Conservation (phyloP, 1,140 invertebrate genomes). For the Drosophila setifemur region DNA sequence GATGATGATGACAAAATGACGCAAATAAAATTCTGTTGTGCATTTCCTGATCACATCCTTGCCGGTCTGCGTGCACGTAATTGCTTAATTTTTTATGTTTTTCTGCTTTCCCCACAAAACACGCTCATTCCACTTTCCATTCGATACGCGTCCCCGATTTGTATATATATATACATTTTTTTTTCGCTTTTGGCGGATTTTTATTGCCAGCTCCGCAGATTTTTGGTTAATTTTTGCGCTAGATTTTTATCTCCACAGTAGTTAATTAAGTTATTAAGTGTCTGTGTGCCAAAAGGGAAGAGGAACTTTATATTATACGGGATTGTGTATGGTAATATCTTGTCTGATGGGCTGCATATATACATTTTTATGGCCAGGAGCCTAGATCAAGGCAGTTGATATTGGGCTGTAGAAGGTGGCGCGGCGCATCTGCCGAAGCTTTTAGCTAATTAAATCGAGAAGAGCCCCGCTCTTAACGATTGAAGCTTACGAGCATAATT, state of each 20-base stretch:
- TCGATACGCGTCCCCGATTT: constrained; percentile 23
- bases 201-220: constrained; percentile 50
- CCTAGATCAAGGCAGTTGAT: constrained; percentile 70
- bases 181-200: constrained; percentile 42
- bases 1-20: constrained; percentile 69
- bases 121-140: constrained; percentile 13
- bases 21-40: constrained; percentile 68
- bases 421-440: constrained; percentile 42
- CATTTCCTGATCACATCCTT: constrained; percentile 55
- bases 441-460: constrained; percentile 69
- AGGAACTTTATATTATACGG: constrained; percentile 46
- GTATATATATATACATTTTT: too few relatives aligned
- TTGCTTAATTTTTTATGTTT: constrained; percentile 73
- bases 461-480: constrained; percentile 27
- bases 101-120: background rate
- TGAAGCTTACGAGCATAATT: constrained; percentile 39
- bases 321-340: constrained; percentile 27
- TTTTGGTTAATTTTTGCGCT: constrained; percentile 68
- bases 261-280: constrained; percentile 78
- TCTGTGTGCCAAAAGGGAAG: constrained; percentile 52
- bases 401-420: constrained; percentile 29
- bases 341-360: constrained; percentile 26
- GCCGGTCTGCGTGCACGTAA: constrained; percentile 66
- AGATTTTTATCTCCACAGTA: constrained; percentile 67
- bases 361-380: constrained; percentile 53